Percentiles rank a stretch among this genome's conserved stretches.
Evolutionary conservation across 1,140 invertebrate genomes (phyloP).

Genomic region (Eriosoma lanigerum): DNA sequence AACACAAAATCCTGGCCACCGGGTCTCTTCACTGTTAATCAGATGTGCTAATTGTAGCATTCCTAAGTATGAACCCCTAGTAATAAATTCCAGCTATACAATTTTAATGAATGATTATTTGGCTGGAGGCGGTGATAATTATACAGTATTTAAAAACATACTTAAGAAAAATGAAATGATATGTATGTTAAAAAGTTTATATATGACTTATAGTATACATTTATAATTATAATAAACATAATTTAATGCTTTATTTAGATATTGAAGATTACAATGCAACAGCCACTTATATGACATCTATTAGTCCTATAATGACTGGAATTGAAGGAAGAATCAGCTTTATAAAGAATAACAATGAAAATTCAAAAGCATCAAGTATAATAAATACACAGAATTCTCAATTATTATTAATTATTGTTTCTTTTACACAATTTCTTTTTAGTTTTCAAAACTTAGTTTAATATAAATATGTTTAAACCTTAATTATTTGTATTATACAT

Average conservation of each 20-base stretch:
- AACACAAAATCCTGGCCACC: constrained; percentile 58
- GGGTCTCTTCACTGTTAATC: constrained; percentile 61
- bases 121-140: constrained; percentile 63
- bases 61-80: constrained; percentile 59
- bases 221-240: not conserved
- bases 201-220: not conserved
- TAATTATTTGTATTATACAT: no score
- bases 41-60: constrained; percentile 62
- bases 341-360: not conserved
- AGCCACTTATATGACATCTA: not conserved
- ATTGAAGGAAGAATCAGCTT: constrained; percentile 5
- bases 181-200: not conserved
- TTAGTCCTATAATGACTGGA: constrained; percentile 21
- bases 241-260: not conserved
- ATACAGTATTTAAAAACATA: constrained; percentile 41
- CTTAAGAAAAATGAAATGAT: not conserved
- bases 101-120: constrained; percentile 62
- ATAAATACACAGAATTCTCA: not conserved
- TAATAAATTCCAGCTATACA: constrained; percentile 59
- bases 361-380: not conserved
- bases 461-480: no score
- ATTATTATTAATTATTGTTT: not conserved
- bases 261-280: constrained; percentile 24
- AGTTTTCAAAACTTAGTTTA: not conserved
- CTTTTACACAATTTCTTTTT: not conserved